Base-by-base conservation (phyloP, 2,888 invertebrate genomes). In the Dolomedes plantarius region DNA sequence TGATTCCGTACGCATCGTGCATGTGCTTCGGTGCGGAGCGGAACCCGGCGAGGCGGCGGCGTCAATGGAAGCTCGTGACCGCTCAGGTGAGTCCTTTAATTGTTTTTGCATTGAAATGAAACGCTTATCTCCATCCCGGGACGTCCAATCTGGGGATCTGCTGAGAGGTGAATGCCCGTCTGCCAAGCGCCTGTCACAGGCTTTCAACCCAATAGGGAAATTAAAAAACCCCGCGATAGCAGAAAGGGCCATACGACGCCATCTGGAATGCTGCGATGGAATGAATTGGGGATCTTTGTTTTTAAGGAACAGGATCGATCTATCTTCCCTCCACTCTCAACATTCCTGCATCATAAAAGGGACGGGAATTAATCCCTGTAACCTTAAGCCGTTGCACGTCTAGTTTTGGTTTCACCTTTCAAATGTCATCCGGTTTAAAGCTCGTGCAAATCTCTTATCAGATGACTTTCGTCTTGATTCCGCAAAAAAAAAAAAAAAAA, bases 1-100 rank as follows among this genome's bases (percentile, higher is more conserved):
- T 89, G 89, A 88, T 89, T 50, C 89, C 89, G 19, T 89, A 87
- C 86, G 82, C 88, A 28, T 79, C 89, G 68, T 89, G 89, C 78
- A 87, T 89, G 87, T 86, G 88, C 56, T 85, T 87, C 76, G 75
- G 79, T 29, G 75, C 74, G 36, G 78, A 75, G 64, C 77, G 73
- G 29, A 28, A 41, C 64, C 65, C 65, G 28, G 67, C 72, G 23
- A 36, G 56, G 28, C 36, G 82, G 16, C 41, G 76, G 29, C 56
- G 78, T 16, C 65, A 41, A 31, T 79, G 79, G 79, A 72, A 67
- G 29, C 74, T 79, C 9, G 64, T 85, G 16, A 39, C 83, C 19
- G 83, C 83, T 73, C 83, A 85, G 83, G 83, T 85, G 65, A 78
- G 72, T 28, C 39, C 23, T 56, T 23, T 7, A 16, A 13, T 56